These are phyloP conservation scores for Casuarius casuarius DNA, from an alignment of 2,113 vertebrate genomes.

Conservation along the genomic window DNA sequence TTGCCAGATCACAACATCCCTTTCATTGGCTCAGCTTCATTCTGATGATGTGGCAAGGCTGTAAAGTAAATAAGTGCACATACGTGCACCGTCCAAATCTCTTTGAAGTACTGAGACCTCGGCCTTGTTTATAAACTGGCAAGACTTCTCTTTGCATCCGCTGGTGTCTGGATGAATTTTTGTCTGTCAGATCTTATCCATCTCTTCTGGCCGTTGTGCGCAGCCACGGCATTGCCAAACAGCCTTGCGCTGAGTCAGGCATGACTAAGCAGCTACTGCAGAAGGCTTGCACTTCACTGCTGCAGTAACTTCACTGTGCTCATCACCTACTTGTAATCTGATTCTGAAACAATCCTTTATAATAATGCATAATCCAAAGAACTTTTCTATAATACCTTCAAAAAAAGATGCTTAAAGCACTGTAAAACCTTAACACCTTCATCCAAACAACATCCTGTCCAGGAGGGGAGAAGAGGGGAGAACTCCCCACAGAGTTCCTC, in stretches of 20 bases:
- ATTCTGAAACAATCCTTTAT: not conserved
- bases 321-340: not conserved
- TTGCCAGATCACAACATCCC: not conserved
- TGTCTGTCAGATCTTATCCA: not conserved
- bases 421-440: fast-evolving
- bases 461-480: not conserved
- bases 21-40: not conserved
- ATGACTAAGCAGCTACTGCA: not conserved
- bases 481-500: not conserved
- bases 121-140: not conserved
- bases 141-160: not conserved
- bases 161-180: not conserved
- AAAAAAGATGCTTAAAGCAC: not conserved
- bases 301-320: not conserved
- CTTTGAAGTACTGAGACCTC: not conserved
- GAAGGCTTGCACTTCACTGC: not conserved
- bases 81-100: fast-evolving
- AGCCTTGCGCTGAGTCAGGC: not conserved
- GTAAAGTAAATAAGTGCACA: not conserved
- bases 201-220: not conserved
- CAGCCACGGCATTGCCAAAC: not conserved
- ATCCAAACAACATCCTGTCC: not conserved
- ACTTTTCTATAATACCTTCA: not conserved
- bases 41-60: not conserved
- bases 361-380: not conserved